Conservation (phyloP, 2,888 invertebrate genomes). For the Carterocephalus palaemon region DNA sequence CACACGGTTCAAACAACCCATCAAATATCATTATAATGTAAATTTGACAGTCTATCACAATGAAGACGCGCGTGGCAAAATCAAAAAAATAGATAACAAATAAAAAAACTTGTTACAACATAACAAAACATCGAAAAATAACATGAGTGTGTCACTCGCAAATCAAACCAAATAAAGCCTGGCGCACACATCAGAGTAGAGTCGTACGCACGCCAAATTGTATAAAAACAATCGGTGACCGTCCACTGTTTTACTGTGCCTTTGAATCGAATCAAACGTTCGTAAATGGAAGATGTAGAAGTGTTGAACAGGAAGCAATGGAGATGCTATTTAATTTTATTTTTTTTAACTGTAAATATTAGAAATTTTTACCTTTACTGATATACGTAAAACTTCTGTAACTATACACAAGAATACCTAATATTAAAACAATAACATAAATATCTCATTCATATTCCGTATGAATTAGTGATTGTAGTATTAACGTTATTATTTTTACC, state of each 20-base stretch:
- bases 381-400: too few species aligned
- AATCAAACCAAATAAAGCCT: slow-evolving; percentile 69
- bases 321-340: slow-evolving; percentile 36
- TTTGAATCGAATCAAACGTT: slow-evolving; percentile 73
- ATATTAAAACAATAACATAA: too few species aligned
- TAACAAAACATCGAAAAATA: slow-evolving; percentile 56
- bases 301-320: slow-evolving; percentile 37
- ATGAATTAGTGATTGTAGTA: not conserved
- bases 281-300: slow-evolving; percentile 68
- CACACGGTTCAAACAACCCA: slow-evolving; percentile 51
- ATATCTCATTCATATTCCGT: slow-evolving; percentile 17
- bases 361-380: too few species aligned
- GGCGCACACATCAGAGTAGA: slow-evolving; percentile 48
- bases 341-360: too few species aligned
- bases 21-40: slow-evolving; percentile 61
- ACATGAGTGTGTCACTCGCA: slow-evolving; percentile 69
- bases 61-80: slow-evolving; percentile 59
- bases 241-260: slow-evolving; percentile 70
- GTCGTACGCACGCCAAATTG: slow-evolving; percentile 60
- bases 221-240: slow-evolving; percentile 73
- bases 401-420: too few species aligned
- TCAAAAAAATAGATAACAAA: slow-evolving; percentile 54
- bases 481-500: slow-evolving; percentile 11
- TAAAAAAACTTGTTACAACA: slow-evolving; percentile 46
- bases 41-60: slow-evolving; percentile 75